Percentiles rank a stretch among this genome's conserved stretches.
Conservation (phyloP, 2,113 vertebrate species). For the Austrofundulus limnaeus region DNA sequence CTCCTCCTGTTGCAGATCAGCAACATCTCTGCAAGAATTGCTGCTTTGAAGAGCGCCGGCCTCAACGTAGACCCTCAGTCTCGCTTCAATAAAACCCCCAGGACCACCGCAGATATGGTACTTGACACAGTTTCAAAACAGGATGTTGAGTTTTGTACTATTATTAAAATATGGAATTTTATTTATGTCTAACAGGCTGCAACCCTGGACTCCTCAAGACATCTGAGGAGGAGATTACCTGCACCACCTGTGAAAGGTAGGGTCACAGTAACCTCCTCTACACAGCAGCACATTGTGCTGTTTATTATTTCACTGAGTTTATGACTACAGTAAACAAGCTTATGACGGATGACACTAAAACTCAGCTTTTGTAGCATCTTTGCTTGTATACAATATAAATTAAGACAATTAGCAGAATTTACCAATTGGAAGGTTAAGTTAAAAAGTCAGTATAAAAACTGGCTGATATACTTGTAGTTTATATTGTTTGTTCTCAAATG, state of each 20-base stretch:
- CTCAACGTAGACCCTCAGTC: slow-evolving; percentile 91
- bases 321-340: neutral
- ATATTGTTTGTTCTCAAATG: too few relatives aligned
- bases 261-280: too few relatives aligned
- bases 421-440: too few relatives aligned
- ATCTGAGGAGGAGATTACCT: slow-evolving; percentile 88
- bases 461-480: too few relatives aligned
- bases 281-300: neutral
- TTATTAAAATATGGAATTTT: neutral
- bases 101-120: slow-evolving; percentile 65
- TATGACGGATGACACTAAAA: too few relatives aligned
- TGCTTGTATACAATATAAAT: too few relatives aligned
- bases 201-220: slow-evolving; percentile 88
- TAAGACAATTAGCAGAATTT: too few relatives aligned
- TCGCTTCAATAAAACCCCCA: slow-evolving; percentile 78
- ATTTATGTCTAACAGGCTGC: slow-evolving; percentile 82
- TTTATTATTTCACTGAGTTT: neutral
- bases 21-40: slow-evolving; percentile 93
- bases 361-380: too few relatives aligned
- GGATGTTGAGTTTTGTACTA: neutral
- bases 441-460: too few relatives aligned
- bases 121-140: neutral
- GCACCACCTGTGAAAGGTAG: slow-evolving; percentile 87
- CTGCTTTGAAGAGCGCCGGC: slow-evolving; percentile 90
- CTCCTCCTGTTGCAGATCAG: slow-evolving; percentile 78